These are phyloP conservation scores for Theodoxus fluviatilis DNA, from an alignment of 2,888 invertebrate species.

Conservation along the genomic window DNA sequence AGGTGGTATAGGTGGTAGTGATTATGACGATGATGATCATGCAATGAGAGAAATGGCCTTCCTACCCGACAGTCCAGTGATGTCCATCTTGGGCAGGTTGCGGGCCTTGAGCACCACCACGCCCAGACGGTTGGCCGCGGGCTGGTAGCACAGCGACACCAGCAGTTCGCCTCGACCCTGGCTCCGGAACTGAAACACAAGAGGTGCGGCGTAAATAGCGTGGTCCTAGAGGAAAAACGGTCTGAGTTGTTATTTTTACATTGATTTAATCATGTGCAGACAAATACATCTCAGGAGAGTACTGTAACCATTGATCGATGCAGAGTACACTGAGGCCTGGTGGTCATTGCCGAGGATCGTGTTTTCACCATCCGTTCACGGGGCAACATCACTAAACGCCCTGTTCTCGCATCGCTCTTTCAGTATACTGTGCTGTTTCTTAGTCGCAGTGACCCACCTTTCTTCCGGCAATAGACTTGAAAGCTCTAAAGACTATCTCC, in stretches of 20 bases:
- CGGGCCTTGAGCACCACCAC: conserved; percentile 96
- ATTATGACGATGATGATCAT: not conserved
- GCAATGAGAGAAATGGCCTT: not conserved
- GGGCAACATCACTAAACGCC: too few species aligned
- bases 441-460: too few species aligned
- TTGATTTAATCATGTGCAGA: not conserved
- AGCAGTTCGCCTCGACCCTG: conserved; percentile 94
- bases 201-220: too few species aligned
- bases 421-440: too few species aligned
- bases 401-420: too few species aligned
- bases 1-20: not conserved
- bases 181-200: conserved; percentile 77
- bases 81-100: conserved; percentile 97
- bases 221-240: too few species aligned
- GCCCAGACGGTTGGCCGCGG: conserved; percentile 91
- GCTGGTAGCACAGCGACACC: conserved; percentile 97
- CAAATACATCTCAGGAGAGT: not conserved
- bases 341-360: too few species aligned
- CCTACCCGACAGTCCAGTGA: conserved; percentile 84
- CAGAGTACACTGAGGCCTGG: too few species aligned
- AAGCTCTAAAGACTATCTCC: too few species aligned
- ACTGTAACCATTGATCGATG: not conserved
- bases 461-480: too few species aligned
- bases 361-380: too few species aligned
- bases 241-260: not conserved